Base-by-base conservation (phyloP, 2,113 vertebrate genomes). In the Stigmatopora nigra region DNA sequence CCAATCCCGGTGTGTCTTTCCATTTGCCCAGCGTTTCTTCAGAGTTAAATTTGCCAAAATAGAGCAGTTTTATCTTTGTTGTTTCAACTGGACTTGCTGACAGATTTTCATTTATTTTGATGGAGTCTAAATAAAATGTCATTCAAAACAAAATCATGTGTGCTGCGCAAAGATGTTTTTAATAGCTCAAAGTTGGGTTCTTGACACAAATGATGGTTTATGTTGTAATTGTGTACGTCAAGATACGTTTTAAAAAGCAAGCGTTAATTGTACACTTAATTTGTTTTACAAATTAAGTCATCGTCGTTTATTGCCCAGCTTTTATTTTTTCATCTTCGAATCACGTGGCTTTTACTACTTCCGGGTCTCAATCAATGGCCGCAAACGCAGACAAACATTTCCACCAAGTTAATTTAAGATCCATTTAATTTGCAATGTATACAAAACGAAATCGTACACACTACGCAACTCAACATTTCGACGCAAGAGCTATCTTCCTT, bases 41-140 rank as follows among this genome's bases (percentile, higher is more conserved):
- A 19, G 19, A 60, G 0, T 55, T 51, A 17, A 48, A 19, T 53
- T 75, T 73, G 69, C 65, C 72, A 77, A 73, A 75, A 70, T 63
- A 19, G 20, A 31, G 19, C 58, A 65, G 11, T 3, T 13, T 66
- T 19, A 72, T 8, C 62, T 35, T 16, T 71, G 22, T 63, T 70
- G 63, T 76, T 48, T 72, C 20, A 55, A 55, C 20, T 55, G n/a
- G 19, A 8, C 17, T 51, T 51, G 48, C 48, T 10, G 22, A 55
- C 12, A 25, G 5, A 20, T 22, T 55, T 55, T 55, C 19, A 55
- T 5, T 19, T 25, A 55, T 20, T 25, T 25, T 25, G 20, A 53
- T 25, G 51, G 19, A 55, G 52, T 55, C 52, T 25, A 14, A 56
- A 56, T 56, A 56, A 56, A 55, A 55, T 55, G n/a, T 31, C 11